These are phyloP conservation scores for Pseudochirops corinnae DNA, from an alignment of 2,797 vertebrate genomes.

Conservation along the genomic window DNA sequence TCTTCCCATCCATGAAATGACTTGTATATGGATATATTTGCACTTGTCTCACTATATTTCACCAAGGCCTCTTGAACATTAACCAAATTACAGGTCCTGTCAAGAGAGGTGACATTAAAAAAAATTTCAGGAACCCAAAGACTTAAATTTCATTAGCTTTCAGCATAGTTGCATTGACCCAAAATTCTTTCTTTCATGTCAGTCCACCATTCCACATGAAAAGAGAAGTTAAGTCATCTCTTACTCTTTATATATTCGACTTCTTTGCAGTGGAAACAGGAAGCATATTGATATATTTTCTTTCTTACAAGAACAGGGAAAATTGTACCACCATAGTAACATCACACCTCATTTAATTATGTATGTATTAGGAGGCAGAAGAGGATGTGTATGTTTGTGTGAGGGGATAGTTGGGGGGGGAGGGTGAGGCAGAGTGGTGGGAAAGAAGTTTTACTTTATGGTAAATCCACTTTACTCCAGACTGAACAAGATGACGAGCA, in stretches of 20 bases:
- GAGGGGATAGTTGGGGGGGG: background rate
- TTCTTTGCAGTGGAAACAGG: no score
- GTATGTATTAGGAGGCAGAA: background rate
- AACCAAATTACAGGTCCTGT: background rate
- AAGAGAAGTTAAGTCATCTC: no score
- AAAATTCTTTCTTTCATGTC: background rate
- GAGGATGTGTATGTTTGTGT: background rate
- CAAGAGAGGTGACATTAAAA: background rate
- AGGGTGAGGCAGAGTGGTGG: no score
- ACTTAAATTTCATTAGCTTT: background rate
- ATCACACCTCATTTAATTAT: background rate
- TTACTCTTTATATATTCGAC: no score
- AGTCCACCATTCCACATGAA: background rate
- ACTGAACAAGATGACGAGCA: background rate
- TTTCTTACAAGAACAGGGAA: background rate
- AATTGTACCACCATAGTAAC: background rate
- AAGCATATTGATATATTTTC: no score
- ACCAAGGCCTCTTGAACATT: background rate
- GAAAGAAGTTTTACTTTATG: background rate
- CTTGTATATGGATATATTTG: background rate
- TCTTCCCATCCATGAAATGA: background rate
- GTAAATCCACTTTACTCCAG: background rate
- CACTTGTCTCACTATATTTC: no score
- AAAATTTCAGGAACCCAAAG: background rate
- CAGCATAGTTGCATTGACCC: slow-evolving; percentile 4